A percentile compares a stretch with the other conserved stretches of the same genome.
Evolutionary conservation across 2,888 invertebrate genomes (phyloP).

Genomic region (Perizoma flavofasciatum): DNA sequence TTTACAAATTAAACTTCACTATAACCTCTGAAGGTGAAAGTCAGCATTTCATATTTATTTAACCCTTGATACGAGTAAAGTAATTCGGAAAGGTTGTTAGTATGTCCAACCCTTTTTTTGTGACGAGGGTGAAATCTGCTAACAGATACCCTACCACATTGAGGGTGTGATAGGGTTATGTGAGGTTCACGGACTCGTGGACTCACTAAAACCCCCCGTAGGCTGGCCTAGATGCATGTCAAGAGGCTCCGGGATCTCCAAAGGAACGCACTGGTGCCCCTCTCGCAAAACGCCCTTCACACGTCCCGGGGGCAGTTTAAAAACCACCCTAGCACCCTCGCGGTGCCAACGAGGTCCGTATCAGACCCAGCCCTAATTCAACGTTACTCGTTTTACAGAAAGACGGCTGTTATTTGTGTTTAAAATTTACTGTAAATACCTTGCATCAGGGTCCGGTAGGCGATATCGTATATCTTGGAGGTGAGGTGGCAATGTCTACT

Average conservation of each 20-base stretch:
- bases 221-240: too few relatives aligned
- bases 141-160: too few relatives aligned
- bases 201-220: too few relatives aligned
- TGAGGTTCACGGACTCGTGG: too few relatives aligned
- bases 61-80: conserved; percentile 59
- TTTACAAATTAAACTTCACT: conserved; percentile 2
- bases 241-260: too few relatives aligned
- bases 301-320: too few relatives aligned
- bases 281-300: too few relatives aligned
- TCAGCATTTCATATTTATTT: conserved; percentile 50
- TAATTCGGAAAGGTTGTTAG: conserved; percentile 58
- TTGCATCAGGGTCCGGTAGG: conserved; percentile 12
- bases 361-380: conserved; percentile 52
- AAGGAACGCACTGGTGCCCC: too few relatives aligned
- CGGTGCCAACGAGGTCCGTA: too few relatives aligned
- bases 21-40: conserved; percentile 40
- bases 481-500: not conserved
- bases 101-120: conserved; percentile 49
- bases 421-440: conserved; percentile 57
- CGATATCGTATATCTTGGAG: conserved; percentile 15
- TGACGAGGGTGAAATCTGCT: too few relatives aligned
- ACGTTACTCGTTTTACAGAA: conserved; percentile 71
- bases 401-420: conserved; percentile 62
- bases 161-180: too few relatives aligned
- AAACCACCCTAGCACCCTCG: too few relatives aligned